A percentile compares a stretch with the other conserved stretches of the same genome.
Evolutionary conservation across 2,113 vertebrate species (phyloP).

Genomic region (Psittacus erithacus): DNA sequence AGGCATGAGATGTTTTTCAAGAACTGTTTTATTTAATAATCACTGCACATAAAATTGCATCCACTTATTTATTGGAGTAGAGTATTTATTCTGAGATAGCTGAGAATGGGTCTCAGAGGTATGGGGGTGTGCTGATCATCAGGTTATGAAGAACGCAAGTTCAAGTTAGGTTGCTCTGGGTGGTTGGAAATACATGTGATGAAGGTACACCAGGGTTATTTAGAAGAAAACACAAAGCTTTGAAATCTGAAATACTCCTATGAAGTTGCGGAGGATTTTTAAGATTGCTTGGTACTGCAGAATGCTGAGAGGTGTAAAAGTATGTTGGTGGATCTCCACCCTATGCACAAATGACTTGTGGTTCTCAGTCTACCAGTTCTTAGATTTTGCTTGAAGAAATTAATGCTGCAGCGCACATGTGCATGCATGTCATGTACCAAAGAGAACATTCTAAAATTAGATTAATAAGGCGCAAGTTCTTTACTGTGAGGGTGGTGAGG

Average conservation of each 20-base stretch:
- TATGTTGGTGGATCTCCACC: background rate
- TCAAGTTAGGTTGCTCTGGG: background rate
- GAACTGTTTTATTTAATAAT: no score
- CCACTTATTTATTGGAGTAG: background rate
- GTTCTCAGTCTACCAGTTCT: background rate
- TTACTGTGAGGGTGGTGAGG: background rate
- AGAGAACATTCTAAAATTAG: background rate
- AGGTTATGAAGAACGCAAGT: background rate
- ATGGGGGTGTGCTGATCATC: background rate
- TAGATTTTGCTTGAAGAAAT: background rate
- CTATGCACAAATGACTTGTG: background rate
- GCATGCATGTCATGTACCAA: accelerated
- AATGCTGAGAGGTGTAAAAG: background rate
- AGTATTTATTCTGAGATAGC: background rate
- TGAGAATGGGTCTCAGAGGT: background rate
- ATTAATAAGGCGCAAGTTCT: background rate
- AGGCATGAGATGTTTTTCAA: background rate
- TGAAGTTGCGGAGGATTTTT: accelerated
- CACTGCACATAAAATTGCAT: background rate
- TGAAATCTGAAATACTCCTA: background rate
- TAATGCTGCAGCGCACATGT: background rate
- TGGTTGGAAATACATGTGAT: background rate
- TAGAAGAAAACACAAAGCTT: background rate
- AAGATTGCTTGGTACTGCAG: background rate
- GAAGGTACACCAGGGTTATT: background rate